These are phyloP conservation scores for Egretta garzetta DNA, from an alignment of 2,113 vertebrate species.

Conservation along the genomic window DNA sequence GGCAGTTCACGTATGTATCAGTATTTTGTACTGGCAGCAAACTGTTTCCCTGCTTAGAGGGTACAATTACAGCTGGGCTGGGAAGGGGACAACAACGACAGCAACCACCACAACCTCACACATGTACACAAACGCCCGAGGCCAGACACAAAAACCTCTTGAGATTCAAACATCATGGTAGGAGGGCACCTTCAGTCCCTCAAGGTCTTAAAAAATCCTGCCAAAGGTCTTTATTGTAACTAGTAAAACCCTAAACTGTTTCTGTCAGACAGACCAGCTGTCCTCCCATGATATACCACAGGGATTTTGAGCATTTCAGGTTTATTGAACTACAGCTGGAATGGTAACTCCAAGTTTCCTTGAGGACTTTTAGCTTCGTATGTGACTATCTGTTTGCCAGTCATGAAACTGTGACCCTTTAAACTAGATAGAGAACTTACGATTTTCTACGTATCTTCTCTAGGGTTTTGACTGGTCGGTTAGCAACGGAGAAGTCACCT, in stretches of 20 bases:
- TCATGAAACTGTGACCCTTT: background rate
- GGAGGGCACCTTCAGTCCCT: background rate
- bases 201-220: background rate
- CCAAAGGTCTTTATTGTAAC: background rate
- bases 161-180: background rate
- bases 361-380: background rate
- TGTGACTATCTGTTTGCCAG: background rate
- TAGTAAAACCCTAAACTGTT: background rate
- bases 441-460: background rate
- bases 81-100: background rate
- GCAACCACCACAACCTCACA: background rate
- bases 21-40: background rate
- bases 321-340: background rate
- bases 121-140: background rate
- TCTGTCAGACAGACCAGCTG: background rate
- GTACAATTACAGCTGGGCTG: background rate
- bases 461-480: background rate
- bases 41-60: background rate
- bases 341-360: background rate
- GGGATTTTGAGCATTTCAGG: background rate
- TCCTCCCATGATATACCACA: background rate
- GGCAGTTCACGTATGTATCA: background rate
- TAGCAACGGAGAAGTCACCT: background rate
- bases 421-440: background rate
- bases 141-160: background rate